Conservation (phyloP, 2,113 vertebrate species). For the Pseudorhombus dupliciocellatus region DNA sequence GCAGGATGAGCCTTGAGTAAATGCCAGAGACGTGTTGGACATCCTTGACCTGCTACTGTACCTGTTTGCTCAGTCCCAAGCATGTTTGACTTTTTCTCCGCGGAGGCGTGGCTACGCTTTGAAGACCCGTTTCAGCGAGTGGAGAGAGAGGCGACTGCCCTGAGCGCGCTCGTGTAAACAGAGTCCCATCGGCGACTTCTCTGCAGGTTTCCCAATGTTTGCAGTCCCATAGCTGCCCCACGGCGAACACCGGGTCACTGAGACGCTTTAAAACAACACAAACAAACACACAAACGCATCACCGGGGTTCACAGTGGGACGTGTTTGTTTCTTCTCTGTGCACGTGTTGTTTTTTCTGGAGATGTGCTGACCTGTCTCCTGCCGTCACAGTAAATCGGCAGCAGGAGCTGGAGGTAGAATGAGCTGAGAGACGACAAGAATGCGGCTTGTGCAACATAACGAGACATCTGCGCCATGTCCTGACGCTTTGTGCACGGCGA, state of each 20-base stretch:
- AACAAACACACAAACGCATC: not conserved
- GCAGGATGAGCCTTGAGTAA: too few relatives aligned
- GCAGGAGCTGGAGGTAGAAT: not conserved
- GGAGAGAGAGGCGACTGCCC: conserved; percentile 20
- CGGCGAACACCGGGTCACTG: conserved; percentile 16
- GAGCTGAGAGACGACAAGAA: not conserved
- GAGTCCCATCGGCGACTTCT: conserved; percentile 20
- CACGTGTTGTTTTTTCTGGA: not conserved
- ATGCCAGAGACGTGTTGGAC: not conserved
- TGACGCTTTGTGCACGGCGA: conserved; percentile 14
- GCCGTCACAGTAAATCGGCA: conserved; percentile 17
- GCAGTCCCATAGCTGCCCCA: conserved; percentile 13
- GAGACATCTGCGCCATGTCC: not conserved
- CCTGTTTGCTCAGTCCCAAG: conserved; percentile 40
- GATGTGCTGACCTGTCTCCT: not conserved
- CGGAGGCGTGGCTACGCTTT: conserved; percentile 55
- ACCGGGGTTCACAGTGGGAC: too few relatives aligned
- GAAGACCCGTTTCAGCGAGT: conserved; percentile 36
- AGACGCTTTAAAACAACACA: not conserved
- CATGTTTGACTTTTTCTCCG: conserved; percentile 28
- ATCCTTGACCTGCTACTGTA: conserved; percentile 1
- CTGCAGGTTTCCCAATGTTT: conserved; percentile 21
- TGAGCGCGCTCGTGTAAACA: conserved; percentile 38
- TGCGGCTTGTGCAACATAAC: conserved; percentile 6
- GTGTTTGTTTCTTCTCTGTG: too few relatives aligned